Percentiles rank a stretch among this genome's conserved stretches.
Evolutionary conservation across 2,113 vertebrate species (phyloP).

Genomic region (Rhizomys pruinosus): DNA sequence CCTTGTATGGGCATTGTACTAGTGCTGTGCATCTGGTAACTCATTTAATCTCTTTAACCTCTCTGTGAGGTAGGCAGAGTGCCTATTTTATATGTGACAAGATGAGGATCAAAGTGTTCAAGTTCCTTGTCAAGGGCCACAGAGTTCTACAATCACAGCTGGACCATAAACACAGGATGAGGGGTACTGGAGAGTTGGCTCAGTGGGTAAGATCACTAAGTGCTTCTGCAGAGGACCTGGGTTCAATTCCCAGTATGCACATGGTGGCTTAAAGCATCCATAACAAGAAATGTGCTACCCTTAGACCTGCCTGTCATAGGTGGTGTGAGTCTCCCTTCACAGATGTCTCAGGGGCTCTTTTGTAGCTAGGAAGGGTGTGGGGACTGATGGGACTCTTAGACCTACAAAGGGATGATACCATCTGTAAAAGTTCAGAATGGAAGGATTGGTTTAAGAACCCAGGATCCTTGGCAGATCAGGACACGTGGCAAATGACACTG

Average conservation of each 20-base stretch:
- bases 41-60: neutral
- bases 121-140: neutral
- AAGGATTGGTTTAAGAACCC: neutral
- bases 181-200: no score
- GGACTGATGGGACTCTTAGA: no score
- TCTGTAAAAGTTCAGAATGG: neutral
- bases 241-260: no score
- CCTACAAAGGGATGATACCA: neutral
- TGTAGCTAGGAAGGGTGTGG: neutral
- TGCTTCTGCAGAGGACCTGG: no score
- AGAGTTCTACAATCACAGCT: neutral
- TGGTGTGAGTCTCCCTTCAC: neutral
- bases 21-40: neutral
- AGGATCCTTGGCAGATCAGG: neutral
- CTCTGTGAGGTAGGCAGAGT: neutral
- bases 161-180: neutral
- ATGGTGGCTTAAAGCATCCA: no score
- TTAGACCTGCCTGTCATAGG: conserved; percentile 1
- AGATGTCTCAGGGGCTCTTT: neutral
- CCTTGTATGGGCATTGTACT: neutral
- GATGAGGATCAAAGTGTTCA: neutral
- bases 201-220: no score
- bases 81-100: neutral
- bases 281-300: neutral
- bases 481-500: neutral